These are phyloP conservation scores for Azemiops feae DNA, from an alignment of 2,113 vertebrate genomes.

Conservation along the genomic window DNA sequence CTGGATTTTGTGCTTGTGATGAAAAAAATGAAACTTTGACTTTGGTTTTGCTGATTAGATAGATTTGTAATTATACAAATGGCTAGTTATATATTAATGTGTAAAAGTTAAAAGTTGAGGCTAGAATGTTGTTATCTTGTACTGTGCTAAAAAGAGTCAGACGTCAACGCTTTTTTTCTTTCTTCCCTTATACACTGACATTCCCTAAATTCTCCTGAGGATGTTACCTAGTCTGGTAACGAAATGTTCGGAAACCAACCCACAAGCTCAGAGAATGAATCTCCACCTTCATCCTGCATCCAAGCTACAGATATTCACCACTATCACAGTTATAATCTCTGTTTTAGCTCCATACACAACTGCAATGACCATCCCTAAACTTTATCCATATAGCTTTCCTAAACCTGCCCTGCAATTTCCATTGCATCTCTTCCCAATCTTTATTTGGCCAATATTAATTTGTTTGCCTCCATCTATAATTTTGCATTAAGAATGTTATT, in stretches of 20 bases:
- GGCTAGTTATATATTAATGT: too few relatives aligned
- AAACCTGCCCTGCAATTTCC: neutral
- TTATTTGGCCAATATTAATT: neutral
- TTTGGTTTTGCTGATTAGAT: too few relatives aligned
- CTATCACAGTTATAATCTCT: neutral
- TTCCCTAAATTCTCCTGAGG: too few relatives aligned
- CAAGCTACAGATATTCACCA: neutral
- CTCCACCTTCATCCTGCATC: neutral
- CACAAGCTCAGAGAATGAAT: neutral
- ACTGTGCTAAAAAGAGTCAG: too few relatives aligned
- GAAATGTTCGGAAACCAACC: neutral
- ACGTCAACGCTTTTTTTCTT: too few relatives aligned
- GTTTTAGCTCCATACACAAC: neutral
- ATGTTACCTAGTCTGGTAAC: neutral
- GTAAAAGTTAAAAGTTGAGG: too few relatives aligned
- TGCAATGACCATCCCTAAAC: neutral
- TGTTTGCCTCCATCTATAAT: neutral
- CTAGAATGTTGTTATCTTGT: too few relatives aligned
- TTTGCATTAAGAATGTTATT: neutral
- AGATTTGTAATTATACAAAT: too few relatives aligned
- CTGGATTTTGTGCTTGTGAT: too few relatives aligned
- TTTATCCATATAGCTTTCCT: neutral
- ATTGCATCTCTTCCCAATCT: neutral
- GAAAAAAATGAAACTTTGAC: too few relatives aligned
- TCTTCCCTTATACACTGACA: too few relatives aligned